Percentiles rank a stretch among this genome's conserved stretches.
These are phyloP conservation scores for Gila orcuttii DNA, from an alignment of 2,113 vertebrate species.

Conservation along the genomic window DNA sequence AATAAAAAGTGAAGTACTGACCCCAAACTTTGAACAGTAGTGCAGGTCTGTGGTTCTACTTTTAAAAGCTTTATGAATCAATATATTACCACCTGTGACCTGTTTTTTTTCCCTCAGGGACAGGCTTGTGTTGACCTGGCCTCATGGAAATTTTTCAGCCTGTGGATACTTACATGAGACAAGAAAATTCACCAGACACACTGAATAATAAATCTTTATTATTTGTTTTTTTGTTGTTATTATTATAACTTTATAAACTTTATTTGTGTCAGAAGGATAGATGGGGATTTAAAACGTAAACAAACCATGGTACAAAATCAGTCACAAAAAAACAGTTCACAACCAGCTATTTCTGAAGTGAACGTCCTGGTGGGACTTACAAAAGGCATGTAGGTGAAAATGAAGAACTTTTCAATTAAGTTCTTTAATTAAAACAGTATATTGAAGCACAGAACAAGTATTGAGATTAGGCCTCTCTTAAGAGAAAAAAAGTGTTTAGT, in stretches of 20 bases:
- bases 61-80: neutral
- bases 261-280: conserved; percentile 3
- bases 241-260: neutral
- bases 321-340: neutral
- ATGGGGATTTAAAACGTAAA: neutral
- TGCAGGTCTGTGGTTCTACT: neutral
- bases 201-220: neutral
- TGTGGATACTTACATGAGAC: conserved; percentile 16
- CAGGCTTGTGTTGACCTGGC: neutral
- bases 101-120: neutral
- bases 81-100: neutral
- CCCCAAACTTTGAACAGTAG: neutral
- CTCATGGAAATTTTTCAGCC: neutral
- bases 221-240: too few species aligned
- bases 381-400: neutral
- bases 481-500: neutral
- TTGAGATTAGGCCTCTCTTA: neutral
- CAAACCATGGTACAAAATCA: neutral
- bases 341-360: neutral
- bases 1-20: neutral
- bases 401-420: neutral
- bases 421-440: neutral
- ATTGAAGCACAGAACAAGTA: neutral
- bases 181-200: conserved; percentile 16
- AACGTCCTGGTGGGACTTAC: neutral